phyloP scores from a whole-genome alignment of 2,888 invertebrate species.

The Bruchidius siliquastri region DNA sequence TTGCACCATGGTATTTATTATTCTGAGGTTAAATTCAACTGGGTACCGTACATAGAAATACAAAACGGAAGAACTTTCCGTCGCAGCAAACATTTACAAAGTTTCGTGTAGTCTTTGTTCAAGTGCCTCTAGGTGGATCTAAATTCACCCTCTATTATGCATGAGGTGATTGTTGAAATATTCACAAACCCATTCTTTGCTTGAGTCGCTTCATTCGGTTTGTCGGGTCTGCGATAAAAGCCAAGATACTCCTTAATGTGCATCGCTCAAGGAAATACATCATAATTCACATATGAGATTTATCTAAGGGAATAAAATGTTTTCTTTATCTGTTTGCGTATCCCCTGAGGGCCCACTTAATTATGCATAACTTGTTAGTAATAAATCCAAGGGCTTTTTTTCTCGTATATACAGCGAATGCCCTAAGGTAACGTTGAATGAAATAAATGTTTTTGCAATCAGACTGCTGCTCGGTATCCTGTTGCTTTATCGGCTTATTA shows the following conservation, averaged over 20 bases:
- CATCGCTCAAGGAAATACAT: slow-evolving; percentile 11
- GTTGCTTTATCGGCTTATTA: neutral
- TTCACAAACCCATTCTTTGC: neutral
- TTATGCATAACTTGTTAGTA: slow-evolving; percentile 21
- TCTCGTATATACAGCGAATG: slow-evolving; percentile 2
- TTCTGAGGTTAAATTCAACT: no score
- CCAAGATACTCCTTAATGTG: neutral
- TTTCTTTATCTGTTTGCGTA: slow-evolving; percentile 15
- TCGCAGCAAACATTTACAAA: neutral
- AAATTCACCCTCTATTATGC: neutral
- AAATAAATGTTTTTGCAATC: neutral
- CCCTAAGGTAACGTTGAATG: neutral
- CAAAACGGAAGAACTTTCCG: neutral
- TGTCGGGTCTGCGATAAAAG: neutral
- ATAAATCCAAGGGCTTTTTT: slow-evolving; percentile 17
- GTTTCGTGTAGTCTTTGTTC: neutral
- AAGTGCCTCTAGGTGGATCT: neutral
- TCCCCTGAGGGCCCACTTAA: slow-evolving; percentile 14
- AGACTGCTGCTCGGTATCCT: neutral
- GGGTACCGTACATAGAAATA: neutral
- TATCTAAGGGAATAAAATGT: slow-evolving; percentile 15
- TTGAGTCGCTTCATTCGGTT: neutral
- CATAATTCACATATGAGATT: slow-evolving; percentile 16
- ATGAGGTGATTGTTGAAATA: neutral
- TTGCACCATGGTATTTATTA: no score